phyloP scores from a whole-genome alignment of 2,797 vertebrate genomes.

The Mus spretus region DNA sequence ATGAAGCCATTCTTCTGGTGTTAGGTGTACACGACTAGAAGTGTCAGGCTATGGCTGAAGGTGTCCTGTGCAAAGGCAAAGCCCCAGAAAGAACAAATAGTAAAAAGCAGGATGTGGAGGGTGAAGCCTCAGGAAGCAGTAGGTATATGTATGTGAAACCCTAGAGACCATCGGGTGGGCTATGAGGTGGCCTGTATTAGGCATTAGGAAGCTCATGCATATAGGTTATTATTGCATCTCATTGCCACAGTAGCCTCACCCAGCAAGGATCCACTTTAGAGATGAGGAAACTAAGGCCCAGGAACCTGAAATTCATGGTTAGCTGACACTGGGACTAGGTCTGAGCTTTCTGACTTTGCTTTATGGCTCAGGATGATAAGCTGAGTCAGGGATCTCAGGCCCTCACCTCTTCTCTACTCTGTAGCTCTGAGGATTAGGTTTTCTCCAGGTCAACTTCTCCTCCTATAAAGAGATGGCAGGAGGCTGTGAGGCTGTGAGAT shows the following conservation, averaged over 20 bases:
- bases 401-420: rapidly evolving
- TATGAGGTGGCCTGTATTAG: neutral
- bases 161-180: rapidly evolving
- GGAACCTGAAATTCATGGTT: neutral
- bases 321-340: neutral
- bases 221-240: rapidly evolving
- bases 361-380: neutral
- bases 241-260: rapidly evolving
- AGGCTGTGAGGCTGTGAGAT: neutral
- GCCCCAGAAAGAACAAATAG: rapidly evolving
- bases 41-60: rapidly evolving
- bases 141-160: rapidly evolving
- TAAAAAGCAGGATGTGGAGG: rapidly evolving
- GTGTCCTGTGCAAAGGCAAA: rapidly evolving
- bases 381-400: neutral
- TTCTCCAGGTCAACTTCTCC: neutral
- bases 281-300: neutral
- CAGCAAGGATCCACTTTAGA: too few species aligned
- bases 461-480: neutral
- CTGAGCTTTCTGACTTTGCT: neutral
- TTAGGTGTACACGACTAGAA: rapidly evolving
- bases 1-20: too few species aligned
- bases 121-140: neutral
- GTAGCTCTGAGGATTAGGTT: neutral
- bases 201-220: neutral